These are phyloP conservation scores for Butorides virescens DNA, from an alignment of 2,113 vertebrate genomes.

Conservation along the genomic window DNA sequence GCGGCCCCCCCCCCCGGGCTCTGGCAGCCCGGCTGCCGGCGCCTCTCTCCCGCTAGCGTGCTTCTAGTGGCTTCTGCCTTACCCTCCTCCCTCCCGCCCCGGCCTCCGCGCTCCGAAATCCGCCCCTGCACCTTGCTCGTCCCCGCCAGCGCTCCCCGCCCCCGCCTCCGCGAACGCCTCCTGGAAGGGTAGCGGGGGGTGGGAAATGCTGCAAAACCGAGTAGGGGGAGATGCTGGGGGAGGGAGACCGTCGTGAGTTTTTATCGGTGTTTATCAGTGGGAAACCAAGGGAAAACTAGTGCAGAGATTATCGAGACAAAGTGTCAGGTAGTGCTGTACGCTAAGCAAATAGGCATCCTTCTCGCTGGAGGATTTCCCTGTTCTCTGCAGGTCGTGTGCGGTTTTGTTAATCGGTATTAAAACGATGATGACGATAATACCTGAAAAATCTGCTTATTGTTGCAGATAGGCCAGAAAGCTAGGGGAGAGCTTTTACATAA, in stretches of 20 bases:
- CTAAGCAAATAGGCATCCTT: neutral
- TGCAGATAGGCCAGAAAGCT: neutral
- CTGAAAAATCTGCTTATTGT: slow-evolving; percentile 35
- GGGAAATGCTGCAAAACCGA: neutral
- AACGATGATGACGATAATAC: neutral
- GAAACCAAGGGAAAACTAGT: neutral
- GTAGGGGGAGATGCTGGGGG: neutral
- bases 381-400: neutral
- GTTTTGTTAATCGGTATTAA: neutral
- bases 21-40: neutral
- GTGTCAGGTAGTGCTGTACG: neutral
- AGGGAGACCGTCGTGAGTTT: neutral
- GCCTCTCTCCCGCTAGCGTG: neutral
- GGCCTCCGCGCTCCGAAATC: neutral
- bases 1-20: neutral
- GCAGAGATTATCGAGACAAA: neutral
- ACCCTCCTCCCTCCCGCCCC: neutral
- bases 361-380: neutral
- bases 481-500: neutral
- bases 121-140: neutral
- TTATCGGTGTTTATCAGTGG: neutral
- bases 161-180: neutral
- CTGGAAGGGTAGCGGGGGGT: neutral
- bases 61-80: neutral
- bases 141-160: neutral